Conservation (phyloP, 2,888 invertebrate species). For the Esperia sulphurella region DNA sequence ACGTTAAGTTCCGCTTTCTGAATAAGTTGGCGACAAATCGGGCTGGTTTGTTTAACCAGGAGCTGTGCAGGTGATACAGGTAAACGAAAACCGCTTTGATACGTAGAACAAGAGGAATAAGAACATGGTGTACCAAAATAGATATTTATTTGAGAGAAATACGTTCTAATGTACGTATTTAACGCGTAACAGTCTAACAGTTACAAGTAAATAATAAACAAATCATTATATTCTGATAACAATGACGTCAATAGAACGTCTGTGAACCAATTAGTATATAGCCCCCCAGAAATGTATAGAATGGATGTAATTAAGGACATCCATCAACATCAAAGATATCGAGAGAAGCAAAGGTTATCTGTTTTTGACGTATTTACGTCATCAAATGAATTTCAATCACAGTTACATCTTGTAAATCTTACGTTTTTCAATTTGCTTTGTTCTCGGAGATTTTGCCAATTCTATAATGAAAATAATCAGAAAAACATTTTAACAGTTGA, state of each 20-base stretch:
- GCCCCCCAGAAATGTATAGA: background rate
- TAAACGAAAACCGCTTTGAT: too few relatives aligned
- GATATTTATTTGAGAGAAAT: too few relatives aligned
- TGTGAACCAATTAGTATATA: slow-evolving; percentile 9
- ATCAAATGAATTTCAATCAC: too few relatives aligned
- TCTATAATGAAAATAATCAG: background rate
- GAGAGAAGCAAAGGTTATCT: slow-evolving; percentile 9
- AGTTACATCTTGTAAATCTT: too few relatives aligned
- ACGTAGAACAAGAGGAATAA: too few relatives aligned
- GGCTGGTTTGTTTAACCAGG: slow-evolving; percentile 6
- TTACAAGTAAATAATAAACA: slow-evolving; percentile 1
- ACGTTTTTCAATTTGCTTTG: background rate
- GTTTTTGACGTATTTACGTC: too few relatives aligned
- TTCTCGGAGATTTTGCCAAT: background rate
- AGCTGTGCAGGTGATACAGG: background rate
- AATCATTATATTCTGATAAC: slow-evolving; percentile 24
- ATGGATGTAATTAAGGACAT: slow-evolving; percentile 9
- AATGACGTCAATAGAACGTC: slow-evolving; percentile 40
- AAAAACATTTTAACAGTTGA: background rate
- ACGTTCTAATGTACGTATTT: too few relatives aligned
- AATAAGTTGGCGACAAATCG: slow-evolving; percentile 12
- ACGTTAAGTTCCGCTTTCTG: slow-evolving; percentile 27
- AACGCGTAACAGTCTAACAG: background rate
- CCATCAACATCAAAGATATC: slow-evolving; percentile 8
- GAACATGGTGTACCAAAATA: too few relatives aligned